These are phyloP conservation scores for Clanis bilineata DNA, from an alignment of 2,888 invertebrate genomes.

Conservation along the genomic window DNA sequence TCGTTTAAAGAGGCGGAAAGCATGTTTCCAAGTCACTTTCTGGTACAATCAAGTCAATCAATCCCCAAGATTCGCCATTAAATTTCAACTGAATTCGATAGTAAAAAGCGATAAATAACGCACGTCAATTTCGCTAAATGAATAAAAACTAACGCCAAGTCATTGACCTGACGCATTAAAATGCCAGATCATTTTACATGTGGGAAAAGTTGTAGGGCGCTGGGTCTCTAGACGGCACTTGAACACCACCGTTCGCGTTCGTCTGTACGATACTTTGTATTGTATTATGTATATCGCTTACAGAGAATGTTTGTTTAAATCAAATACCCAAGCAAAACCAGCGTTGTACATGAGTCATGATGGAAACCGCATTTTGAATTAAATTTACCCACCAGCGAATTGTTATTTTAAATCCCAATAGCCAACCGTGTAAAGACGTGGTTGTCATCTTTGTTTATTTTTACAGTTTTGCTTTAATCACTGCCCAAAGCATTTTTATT, in stretches of 20 bases:
- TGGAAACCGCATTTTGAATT: too few species aligned
- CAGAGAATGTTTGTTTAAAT: background rate
- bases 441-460: too few species aligned
- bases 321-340: background rate
- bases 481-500: too few species aligned
- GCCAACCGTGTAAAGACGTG: too few species aligned
- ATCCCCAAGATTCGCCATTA: background rate
- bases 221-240: conserved; percentile 44
- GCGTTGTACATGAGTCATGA: too few species aligned
- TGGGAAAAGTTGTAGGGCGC: conserved; percentile 45
- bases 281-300: background rate
- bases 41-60: background rate
- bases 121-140: conserved; percentile 10
- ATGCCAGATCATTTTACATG: conserved; percentile 49
- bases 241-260: background rate
- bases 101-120: conserved; percentile 7
- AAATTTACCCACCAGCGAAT: too few species aligned
- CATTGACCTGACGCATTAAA: conserved; percentile 27
- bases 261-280: background rate
- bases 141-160: conserved; percentile 20
- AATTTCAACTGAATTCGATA: background rate
- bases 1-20: background rate
- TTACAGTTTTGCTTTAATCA: too few species aligned
- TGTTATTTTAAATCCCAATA: too few species aligned
- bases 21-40: background rate